phyloP scores from a whole-genome alignment of 2,797 vertebrate genomes.

The Crax fasciolata region DNA sequence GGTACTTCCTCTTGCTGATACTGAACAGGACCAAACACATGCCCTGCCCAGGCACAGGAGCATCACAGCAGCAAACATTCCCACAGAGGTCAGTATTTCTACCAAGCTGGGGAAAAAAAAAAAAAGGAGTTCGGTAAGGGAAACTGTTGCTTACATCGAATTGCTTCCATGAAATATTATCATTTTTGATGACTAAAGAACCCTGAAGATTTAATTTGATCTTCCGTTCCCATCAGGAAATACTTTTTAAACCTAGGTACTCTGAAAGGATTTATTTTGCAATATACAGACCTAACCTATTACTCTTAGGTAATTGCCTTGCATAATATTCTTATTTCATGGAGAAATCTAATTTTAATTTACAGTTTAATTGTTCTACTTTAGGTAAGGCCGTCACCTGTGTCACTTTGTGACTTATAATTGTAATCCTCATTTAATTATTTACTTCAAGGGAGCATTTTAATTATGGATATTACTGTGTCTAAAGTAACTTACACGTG shows the following conservation, averaged over 20 bases:
- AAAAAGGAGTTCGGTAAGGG: neutral
- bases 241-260: neutral
- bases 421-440: slow-evolving; percentile 73
- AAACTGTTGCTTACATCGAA: neutral
- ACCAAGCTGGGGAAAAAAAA: no score
- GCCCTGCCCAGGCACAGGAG: neutral
- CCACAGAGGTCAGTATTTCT: neutral
- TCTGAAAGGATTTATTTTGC: neutral
- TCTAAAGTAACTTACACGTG: slow-evolving; percentile 12
- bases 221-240: neutral
- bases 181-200: neutral
- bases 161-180: neutral
- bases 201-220: neutral
- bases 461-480: slow-evolving; percentile 56
- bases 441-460: slow-evolving; percentile 74
- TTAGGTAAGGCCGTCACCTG: slow-evolving; percentile 56
- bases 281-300: slow-evolving; percentile 1
- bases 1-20: neutral
- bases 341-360: slow-evolving; percentile 44
- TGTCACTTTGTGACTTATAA: slow-evolving; percentile 59
- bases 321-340: neutral
- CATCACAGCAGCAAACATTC: neutral
- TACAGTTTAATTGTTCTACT: slow-evolving; percentile 59
- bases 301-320: slow-evolving; percentile 30
- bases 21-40: neutral